phyloP scores from a whole-genome alignment of 2,888 invertebrate genomes.

The Lasius fuliginosus region DNA sequence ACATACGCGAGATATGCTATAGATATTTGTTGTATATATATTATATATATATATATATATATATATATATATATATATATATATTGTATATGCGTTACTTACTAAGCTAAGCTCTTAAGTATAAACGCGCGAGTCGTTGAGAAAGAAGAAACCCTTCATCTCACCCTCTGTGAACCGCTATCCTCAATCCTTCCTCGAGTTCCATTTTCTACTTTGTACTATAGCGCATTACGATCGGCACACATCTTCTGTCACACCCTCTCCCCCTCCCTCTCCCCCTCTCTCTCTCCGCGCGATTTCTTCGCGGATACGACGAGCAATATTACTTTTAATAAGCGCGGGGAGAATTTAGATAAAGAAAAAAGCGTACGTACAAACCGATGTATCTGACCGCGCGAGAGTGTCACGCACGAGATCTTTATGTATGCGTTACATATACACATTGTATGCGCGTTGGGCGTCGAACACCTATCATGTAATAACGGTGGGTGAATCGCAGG shows the following conservation, averaged over 20 bases:
- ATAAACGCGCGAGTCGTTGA: slow-evolving; percentile 62
- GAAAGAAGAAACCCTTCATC: slow-evolving; percentile 31
- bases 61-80: slow-evolving; percentile 3
- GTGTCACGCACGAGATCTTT: slow-evolving; percentile 43
- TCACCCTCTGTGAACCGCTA: slow-evolving; percentile 8
- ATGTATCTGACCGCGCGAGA: slow-evolving; percentile 53
- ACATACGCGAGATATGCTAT: slow-evolving; percentile 65
- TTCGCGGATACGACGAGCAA: slow-evolving; percentile 78
- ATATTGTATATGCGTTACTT: slow-evolving; percentile 63
- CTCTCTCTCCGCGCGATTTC: slow-evolving; percentile 67
- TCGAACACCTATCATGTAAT: slow-evolving; percentile 13
- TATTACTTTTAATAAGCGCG: slow-evolving; percentile 76
- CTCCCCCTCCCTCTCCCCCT: neutral
- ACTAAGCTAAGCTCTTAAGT: slow-evolving; percentile 72
- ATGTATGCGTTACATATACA: neutral
- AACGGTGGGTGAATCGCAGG: slow-evolving; percentile 14
- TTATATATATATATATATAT: slow-evolving; percentile 4
- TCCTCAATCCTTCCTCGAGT: slow-evolving; percentile 31
- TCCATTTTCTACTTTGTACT: slow-evolving; percentile 45
- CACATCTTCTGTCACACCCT: slow-evolving; percentile 25
- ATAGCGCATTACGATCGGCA: slow-evolving; percentile 35
- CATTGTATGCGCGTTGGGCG: slow-evolving; percentile 54
- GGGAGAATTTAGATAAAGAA: slow-evolving; percentile 54
- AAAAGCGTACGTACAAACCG: slow-evolving; percentile 57
- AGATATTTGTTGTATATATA: slow-evolving; percentile 69